Evolutionary conservation across 2,888 invertebrate genomes (phyloP).

Genomic region (Amblyjoppa fuscipennis): DNA sequence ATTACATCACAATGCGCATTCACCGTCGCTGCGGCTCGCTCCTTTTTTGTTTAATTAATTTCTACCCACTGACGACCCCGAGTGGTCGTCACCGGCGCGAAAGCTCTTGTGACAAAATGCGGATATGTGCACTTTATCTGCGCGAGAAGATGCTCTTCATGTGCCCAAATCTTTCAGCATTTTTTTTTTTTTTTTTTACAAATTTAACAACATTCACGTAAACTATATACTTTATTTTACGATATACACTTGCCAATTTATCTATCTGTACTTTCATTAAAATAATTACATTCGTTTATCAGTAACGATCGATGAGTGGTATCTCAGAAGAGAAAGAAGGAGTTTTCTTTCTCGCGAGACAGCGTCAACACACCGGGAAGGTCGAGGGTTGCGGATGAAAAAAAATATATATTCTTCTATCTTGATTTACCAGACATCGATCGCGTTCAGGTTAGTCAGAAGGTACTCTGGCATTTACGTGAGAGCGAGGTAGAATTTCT

Average conservation of each 20-base stretch:
- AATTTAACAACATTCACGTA: conserved; percentile 18
- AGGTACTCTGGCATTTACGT: conserved; percentile 20
- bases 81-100: neutral
- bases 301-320: conserved; percentile 7
- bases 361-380: neutral
- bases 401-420: neutral
- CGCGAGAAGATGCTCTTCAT: neutral
- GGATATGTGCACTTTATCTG: neutral
- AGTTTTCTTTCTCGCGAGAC: neutral
- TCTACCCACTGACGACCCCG: neutral
- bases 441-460: neutral
- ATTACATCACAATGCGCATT: conserved; percentile 56
- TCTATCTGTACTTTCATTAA: conserved; percentile 41
- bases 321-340: conserved; percentile 7
- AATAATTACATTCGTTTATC: conserved; percentile 52
- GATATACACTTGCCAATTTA: conserved; percentile 60
- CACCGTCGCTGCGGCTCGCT: neutral
- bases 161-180: too few species aligned
- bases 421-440: conserved; percentile 8
- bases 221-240: conserved; percentile 64
- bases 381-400: conserved; percentile 25
- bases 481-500: conserved; percentile 23
- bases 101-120: neutral
- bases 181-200: neutral
- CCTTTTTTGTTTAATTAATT: neutral